Base-by-base conservation (phyloP, 92 coral and sea anemone genomes). In the Phenganax marumi region DNA sequence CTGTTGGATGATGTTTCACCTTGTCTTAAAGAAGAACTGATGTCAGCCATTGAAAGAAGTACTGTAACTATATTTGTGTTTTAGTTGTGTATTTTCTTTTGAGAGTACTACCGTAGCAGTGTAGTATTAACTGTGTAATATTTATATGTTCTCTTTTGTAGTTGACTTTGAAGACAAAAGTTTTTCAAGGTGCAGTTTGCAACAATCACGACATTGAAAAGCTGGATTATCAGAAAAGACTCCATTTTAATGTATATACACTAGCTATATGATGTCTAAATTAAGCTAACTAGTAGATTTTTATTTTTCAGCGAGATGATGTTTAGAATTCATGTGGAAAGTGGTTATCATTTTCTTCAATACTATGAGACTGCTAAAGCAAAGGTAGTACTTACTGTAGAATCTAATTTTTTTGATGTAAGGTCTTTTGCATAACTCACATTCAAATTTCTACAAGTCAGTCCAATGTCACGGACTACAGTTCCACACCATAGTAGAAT, bases 291-390 rank as follows among this genome's bases (percentile, higher is more conserved):
- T 79, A 10, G 17, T 49, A 49, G 9, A 3, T 21, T 56, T 19
- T 55, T 75, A 16, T 75, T 16, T 63, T 70, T 68, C 75, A 91
- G 99, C 83, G 78, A 76, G 77, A 48, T 89, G 22, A 79, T 89
- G 52, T 89, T 93, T 79, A 91, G 91, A 77, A 74, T 96, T 33
- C 87, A 89, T 54, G 87, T 96, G 56, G 97, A 92, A 81, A 70
- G 86, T 14, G 97, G 96, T 17, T 90, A 96, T 90, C 87, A 87
- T 68, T 91, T 70, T 52, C 89, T 96, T 10, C 80, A 86, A 81
- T 92, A 86, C 70, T 89, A 81, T 77, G 93, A 92, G 54, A 62
- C 79, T 65, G 70, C 72, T 22, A 90, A 84, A 81, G 96, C 97
- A 12, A 92, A 93, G 99, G 99, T 96, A 68, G 43, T 8, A 22